phyloP scores from a whole-genome alignment of 2,888 invertebrate species.

The Scaptodrosophila latifasciaeformis region DNA sequence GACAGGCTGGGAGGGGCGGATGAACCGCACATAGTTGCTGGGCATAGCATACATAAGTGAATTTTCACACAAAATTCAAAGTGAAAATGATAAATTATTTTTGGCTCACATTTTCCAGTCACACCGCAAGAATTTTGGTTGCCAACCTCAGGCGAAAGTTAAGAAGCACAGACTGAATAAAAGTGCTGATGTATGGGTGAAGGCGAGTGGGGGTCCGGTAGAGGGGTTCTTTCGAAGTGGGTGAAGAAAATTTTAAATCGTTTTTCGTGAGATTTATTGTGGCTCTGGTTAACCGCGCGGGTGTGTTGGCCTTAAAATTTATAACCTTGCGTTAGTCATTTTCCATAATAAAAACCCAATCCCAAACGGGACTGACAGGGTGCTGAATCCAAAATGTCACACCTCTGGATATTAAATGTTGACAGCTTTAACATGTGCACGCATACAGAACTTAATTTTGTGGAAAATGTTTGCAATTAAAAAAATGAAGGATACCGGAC shows the following conservation, averaged over 20 bases:
- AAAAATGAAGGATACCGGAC: conserved; percentile 52
- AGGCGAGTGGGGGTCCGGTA: conserved; percentile 4
- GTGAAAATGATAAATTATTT: conserved; percentile 63
- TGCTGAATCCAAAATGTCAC: too few relatives aligned
- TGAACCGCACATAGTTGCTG: conserved; percentile 2
- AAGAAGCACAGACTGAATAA: conserved; percentile 54
- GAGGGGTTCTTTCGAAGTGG: conserved; percentile 9
- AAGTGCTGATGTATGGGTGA: conserved; percentile 1
- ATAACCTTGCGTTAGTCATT: conserved; percentile 59
- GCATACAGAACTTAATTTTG: conserved; percentile 70
- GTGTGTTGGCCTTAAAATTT: conserved; percentile 45
- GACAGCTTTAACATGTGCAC: conserved; percentile 30
- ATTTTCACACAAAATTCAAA: conserved; percentile 42
- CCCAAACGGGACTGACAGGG: too few relatives aligned
- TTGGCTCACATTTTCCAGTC: conserved; percentile 31
- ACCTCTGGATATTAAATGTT: conserved; percentile 48
- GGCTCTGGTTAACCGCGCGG: conserved; percentile 71
- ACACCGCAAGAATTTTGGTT: conserved; percentile 58
- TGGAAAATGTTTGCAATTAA: conserved; percentile 74
- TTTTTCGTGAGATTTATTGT: conserved; percentile 74
- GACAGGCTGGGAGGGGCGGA: conserved; percentile 7
- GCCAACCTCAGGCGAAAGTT: conserved; percentile 45
- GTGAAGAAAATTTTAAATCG: conserved; percentile 67
- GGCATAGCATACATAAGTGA: conserved; percentile 23
- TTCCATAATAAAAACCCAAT: too few relatives aligned